Conservation (phyloP, 2,888 invertebrate genomes). For the Bimastos eiseni region DNA sequence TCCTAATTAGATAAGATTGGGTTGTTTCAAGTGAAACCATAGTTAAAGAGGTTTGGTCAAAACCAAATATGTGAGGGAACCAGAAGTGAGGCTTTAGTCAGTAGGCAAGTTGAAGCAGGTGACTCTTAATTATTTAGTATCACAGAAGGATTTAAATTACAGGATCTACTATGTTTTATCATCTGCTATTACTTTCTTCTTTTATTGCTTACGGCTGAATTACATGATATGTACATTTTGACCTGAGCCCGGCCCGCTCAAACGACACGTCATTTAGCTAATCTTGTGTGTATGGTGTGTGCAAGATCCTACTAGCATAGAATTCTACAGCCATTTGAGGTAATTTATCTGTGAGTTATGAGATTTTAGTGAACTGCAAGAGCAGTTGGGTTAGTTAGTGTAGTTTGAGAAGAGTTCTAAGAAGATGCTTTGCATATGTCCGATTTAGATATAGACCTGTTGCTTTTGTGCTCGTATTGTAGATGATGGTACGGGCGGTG, state of each 20-base stretch:
- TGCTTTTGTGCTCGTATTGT: constrained; percentile 3
- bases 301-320: too few species aligned
- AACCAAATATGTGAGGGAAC: not conserved
- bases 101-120: not conserved
- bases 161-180: not conserved
- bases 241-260: not conserved
- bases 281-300: not conserved
- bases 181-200: not conserved
- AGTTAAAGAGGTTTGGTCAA: not conserved
- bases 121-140: not conserved
- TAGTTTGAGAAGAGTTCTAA: not conserved
- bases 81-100: not conserved
- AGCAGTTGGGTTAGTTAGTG: too few species aligned
- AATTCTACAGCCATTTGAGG: too few species aligned
- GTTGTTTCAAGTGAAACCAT: not conserved
- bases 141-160: not conserved
- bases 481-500: constrained; percentile 51
- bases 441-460: too few species aligned
- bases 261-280: not conserved
- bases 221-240: not conserved
- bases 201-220: not conserved
- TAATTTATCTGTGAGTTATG: too few species aligned
- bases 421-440: not conserved
- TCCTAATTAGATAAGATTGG: not conserved
- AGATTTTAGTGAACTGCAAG: too few species aligned